Conservation (phyloP, 2,113 vertebrate genomes). For the Apteryx owenii region DNA sequence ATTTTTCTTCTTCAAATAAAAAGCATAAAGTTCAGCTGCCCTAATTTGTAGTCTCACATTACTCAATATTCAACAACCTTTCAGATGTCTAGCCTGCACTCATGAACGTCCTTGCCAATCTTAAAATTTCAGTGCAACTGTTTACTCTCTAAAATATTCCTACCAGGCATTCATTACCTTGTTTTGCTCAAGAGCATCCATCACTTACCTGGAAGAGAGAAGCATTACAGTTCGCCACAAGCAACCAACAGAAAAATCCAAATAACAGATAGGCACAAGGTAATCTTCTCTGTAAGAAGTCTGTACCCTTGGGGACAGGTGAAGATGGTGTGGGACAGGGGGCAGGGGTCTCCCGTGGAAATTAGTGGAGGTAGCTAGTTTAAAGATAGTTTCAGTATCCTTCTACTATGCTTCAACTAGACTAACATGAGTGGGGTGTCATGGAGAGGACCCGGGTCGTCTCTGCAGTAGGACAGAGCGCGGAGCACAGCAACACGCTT, state of each 20-base stretch:
- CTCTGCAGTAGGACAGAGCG: not conserved
- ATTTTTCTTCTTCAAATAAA: not conserved
- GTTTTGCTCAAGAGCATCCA: not conserved
- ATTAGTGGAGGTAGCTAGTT: not conserved
- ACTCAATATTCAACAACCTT: not conserved
- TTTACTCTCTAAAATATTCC: not conserved
- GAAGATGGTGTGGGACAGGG: not conserved
- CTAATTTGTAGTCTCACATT: not conserved
- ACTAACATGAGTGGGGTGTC: rapidly evolving
- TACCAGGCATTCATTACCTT: not conserved
- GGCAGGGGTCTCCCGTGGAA: not conserved
- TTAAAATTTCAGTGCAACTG: not conserved
- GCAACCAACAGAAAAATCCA: not conserved
- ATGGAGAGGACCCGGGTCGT: rapidly evolving
- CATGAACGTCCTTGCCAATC: not conserved
- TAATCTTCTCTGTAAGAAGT: not conserved
- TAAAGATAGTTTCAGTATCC: not conserved
- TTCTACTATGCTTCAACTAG: not conserved
- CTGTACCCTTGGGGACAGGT: rapidly evolving
- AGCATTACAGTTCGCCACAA: not conserved
- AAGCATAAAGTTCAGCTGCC: not conserved
- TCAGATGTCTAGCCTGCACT: not conserved
- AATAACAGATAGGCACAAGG: rapidly evolving
- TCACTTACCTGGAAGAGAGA: not conserved
- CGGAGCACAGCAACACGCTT: not conserved